phyloP scores from a whole-genome alignment of 1,140 invertebrate genomes.

The Glossosoma conforme region DNA sequence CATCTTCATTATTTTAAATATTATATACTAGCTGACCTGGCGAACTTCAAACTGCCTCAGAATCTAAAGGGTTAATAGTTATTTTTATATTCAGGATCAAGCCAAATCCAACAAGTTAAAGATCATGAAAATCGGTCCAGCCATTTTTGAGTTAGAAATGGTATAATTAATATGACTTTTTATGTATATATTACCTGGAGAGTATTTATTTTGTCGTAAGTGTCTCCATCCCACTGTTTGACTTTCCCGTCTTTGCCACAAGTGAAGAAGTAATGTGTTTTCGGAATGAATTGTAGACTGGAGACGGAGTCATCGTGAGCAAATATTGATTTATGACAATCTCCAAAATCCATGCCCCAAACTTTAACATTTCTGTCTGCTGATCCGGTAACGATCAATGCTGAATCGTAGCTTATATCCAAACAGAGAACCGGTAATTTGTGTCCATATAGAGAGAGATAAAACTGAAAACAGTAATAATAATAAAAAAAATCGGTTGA shows the following conservation, averaged over 20 bases:
- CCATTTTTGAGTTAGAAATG: too few relatives aligned
- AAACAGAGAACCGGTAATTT: slow-evolving; percentile 90
- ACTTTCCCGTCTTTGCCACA: slow-evolving; percentile 89
- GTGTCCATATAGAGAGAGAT: slow-evolving; percentile 93
- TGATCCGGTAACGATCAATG: slow-evolving; percentile 88
- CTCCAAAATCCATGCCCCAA: slow-evolving; percentile 98
- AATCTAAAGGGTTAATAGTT: too few relatives aligned
- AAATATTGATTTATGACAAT: slow-evolving; percentile 84
- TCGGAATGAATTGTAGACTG: slow-evolving; percentile 79
- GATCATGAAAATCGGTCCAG: too few relatives aligned
- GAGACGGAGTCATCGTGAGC: slow-evolving; percentile 95
- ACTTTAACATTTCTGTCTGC: slow-evolving; percentile 95
- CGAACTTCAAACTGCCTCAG: too few relatives aligned
- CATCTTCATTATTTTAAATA: too few relatives aligned
- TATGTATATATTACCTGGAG: slow-evolving; percentile 62
- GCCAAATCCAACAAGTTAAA: too few relatives aligned
- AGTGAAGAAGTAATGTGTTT: slow-evolving; percentile 91
- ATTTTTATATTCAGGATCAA: too few relatives aligned
- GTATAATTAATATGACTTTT: not conserved
- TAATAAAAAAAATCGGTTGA: not conserved
- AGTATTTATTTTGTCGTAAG: slow-evolving; percentile 84
- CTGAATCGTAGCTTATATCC: slow-evolving; percentile 91
- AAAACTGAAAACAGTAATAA: slow-evolving; percentile 67
- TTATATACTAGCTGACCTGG: too few relatives aligned
- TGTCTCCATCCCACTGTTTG: slow-evolving; percentile 97